These are phyloP conservation scores for Drosophila atroscutellata DNA, from an alignment of 2,888 invertebrate genomes.

Conservation along the genomic window DNA sequence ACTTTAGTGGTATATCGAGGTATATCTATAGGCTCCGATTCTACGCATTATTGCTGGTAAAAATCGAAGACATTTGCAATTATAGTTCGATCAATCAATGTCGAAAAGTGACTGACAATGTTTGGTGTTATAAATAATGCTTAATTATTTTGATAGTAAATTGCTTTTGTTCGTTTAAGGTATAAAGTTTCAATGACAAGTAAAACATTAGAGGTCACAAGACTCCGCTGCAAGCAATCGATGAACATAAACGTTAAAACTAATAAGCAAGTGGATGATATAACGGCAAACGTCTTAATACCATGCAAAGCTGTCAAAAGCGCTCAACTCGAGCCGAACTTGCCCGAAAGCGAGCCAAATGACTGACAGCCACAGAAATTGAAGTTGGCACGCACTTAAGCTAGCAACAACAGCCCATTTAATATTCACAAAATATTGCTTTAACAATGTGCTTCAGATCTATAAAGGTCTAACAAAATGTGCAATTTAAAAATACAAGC, in stretches of 20 bases:
- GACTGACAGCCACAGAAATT: constrained; percentile 59
- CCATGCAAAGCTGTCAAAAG: constrained; percentile 63
- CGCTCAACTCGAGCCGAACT: constrained; percentile 29
- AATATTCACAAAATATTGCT: constrained; percentile 2
- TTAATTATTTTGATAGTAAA: constrained; percentile 10
- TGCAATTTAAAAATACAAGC: neutral
- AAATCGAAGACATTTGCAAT: neutral
- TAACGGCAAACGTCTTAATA: constrained; percentile 32
- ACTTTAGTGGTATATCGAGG: neutral
- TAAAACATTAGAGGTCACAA: constrained; percentile 28
- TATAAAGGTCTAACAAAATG: constrained; percentile 16
- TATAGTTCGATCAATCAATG: neutral
- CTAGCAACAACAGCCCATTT: constrained; percentile 1
- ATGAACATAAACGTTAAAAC: constrained; percentile 51
- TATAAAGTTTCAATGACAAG: constrained; percentile 34
- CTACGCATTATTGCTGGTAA: neutral
- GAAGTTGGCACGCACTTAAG: constrained; percentile 46
- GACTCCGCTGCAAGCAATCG: constrained; percentile 6
- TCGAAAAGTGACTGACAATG: constrained; percentile 7
- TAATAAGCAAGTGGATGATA: constrained; percentile 45
- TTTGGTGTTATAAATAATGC: constrained; percentile 2
- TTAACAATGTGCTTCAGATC: constrained; percentile 5
- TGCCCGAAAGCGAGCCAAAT: constrained; percentile 10
- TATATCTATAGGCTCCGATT: neutral
- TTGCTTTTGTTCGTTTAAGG: constrained; percentile 16